Conservation (phyloP, 2,113 vertebrate genomes). For the Oceanodroma tethys region DNA sequence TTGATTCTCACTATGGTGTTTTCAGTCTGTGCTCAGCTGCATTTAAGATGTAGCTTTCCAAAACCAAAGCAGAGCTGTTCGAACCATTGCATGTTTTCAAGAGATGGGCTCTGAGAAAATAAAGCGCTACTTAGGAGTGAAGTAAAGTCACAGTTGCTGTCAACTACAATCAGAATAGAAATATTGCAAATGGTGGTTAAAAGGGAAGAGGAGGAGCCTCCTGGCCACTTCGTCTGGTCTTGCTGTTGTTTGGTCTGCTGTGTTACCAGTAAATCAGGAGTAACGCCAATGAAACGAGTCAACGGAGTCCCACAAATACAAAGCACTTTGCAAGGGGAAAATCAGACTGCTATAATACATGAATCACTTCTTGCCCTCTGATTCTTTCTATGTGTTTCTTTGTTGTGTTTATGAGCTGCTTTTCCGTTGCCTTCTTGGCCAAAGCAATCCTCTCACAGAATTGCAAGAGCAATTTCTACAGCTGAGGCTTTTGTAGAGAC, state of each 20-base stretch:
- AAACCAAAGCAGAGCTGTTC: not conserved
- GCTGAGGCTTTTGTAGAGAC: not conserved
- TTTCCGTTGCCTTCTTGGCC: not conserved
- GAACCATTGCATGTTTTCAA: not conserved
- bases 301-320: not conserved
- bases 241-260: fast-evolving
- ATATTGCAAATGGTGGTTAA: not conserved
- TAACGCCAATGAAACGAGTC: not conserved
- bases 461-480: not conserved
- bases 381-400: not conserved
- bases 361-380: not conserved
- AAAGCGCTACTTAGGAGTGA: not conserved
- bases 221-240: not conserved
- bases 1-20: not conserved
- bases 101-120: not conserved
- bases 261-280: not conserved
- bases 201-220: not conserved
- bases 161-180: not conserved
- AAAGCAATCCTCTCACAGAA: not conserved
- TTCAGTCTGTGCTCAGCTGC: not conserved
- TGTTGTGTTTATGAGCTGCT: not conserved
- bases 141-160: not conserved
- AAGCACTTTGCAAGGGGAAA: not conserved
- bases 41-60: not conserved
- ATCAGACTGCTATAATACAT: fast-evolving